Evolutionary conservation across 92 coral and sea anemone genomes (phyloP), one percentile per base, ranked within the genome.

Genomic region (Porites cylindrica): DNA sequence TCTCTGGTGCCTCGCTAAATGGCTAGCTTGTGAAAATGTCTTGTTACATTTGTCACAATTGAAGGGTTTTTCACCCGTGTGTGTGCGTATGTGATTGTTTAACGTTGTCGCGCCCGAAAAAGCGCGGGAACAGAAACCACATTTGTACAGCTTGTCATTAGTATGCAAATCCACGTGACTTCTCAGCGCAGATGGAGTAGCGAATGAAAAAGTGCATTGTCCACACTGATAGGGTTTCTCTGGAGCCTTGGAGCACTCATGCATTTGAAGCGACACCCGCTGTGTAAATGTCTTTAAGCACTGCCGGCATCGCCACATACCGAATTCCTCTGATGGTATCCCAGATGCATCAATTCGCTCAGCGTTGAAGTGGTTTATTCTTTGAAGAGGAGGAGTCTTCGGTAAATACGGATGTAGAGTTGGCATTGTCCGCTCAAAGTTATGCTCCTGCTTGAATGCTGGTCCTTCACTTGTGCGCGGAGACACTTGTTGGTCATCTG

Each of bases 61-160:
- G 65, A 95, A 95, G 7, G 98, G 98, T 72, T 86, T 95, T 79
- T 95, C 95, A 1, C 99, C 99, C 62, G 96, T 97, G 85, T 97
- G 99, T 2, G 99, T 96, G 14, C 99, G 93, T 78, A 97, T 93
- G 85, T 97, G 99, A 81, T 97, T 97, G 77, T 97, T 97, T 63
- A 97, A 91, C 13, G 99, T 97, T 24, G 99, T 97, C 8, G 99
- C 94, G 18, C 99, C 99, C 14, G 99, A 98, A 87, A 97, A 97
- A 21, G 98, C 72, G 43, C 99, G 94, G 17, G 96, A 93, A 81
- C 99, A 97, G 83, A 95, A 97, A 2, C 99, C 99, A 82, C 99
- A 97, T 82, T 94, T 96, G 69, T 92, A 97, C 68, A 98, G 93
- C 88, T 96, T 96, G 56, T 97, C 99, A 86, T 92, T 93, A 60